Conservation (phyloP, 2,797 vertebrate species). For the Mycteria americana region DNA sequence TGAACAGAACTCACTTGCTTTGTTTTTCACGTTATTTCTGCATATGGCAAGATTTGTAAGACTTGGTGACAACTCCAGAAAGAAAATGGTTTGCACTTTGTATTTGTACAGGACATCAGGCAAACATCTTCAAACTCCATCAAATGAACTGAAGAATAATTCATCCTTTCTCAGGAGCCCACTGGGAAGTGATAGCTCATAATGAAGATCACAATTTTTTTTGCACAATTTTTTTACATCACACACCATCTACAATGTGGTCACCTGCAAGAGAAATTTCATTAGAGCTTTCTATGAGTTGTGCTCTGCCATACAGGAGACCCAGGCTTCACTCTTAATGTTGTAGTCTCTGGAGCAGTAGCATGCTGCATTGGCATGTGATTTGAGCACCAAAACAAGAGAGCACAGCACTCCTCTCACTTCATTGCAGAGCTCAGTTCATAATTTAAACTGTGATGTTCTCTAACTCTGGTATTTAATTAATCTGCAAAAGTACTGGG, state of each 20-base stretch:
- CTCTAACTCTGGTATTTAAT: neutral
- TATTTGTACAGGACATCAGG: neutral
- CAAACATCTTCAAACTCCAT: neutral
- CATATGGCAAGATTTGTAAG: neutral
- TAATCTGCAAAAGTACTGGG: neutral
- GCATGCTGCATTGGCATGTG: rapidly evolving
- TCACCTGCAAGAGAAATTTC: neutral
- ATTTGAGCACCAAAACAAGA: neutral
- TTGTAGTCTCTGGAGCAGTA: neutral
- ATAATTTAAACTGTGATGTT: neutral
- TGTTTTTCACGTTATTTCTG: neutral
- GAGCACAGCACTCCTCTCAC: neutral
- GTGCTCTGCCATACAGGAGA: neutral
- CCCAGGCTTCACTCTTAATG: neutral
- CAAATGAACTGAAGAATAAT: neutral
- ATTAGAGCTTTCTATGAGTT: neutral
- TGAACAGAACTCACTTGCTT: neutral
- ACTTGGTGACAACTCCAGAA: neutral
- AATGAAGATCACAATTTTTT: neutral
- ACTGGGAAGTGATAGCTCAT: neutral
- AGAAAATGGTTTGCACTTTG: neutral
- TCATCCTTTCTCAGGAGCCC: neutral
- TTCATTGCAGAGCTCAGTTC: neutral
- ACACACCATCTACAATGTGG: neutral
- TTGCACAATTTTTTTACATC: neutral